phyloP scores from a whole-genome alignment of 1,140 invertebrate genomes.

The Zaprionus camerounensis region DNA sequence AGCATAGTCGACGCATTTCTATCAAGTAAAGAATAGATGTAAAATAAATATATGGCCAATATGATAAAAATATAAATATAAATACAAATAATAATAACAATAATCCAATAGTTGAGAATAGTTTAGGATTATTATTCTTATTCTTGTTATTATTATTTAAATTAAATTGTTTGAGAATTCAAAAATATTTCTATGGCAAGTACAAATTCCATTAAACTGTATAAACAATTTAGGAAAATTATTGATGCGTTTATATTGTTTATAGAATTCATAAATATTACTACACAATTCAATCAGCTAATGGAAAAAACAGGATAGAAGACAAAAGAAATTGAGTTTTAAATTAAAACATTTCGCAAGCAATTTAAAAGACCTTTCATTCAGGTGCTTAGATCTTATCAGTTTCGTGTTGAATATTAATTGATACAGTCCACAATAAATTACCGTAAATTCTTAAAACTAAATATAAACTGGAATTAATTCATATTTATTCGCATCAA shows the following conservation, averaged over 20 bases:
- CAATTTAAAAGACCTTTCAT: background rate
- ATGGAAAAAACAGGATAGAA: background rate
- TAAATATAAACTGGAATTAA: background rate
- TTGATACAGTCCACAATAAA: background rate
- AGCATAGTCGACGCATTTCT: background rate
- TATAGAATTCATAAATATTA: conserved; percentile 48
- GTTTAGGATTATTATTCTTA: too few species aligned
- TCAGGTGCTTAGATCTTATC: background rate
- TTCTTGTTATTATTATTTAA: too few species aligned
- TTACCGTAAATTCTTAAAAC: background rate
- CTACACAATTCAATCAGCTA: conserved; percentile 8
- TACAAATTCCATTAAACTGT: too few species aligned
- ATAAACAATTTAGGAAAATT: too few species aligned
- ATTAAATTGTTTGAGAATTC: too few species aligned
- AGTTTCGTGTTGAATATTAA: background rate
- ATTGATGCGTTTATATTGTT: too few species aligned
- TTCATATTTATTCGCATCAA: background rate
- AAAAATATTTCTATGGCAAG: too few species aligned
- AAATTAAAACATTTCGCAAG: conserved; percentile 8
- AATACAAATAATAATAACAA: background rate
- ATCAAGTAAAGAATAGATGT: too few species aligned
- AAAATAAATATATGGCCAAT: too few species aligned
- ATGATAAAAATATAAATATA: background rate
- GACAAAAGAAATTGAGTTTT: background rate
- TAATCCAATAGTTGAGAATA: too few species aligned